phyloP scores from a whole-genome alignment of 1,140 invertebrate genomes.

The Aphelinus certus region DNA sequence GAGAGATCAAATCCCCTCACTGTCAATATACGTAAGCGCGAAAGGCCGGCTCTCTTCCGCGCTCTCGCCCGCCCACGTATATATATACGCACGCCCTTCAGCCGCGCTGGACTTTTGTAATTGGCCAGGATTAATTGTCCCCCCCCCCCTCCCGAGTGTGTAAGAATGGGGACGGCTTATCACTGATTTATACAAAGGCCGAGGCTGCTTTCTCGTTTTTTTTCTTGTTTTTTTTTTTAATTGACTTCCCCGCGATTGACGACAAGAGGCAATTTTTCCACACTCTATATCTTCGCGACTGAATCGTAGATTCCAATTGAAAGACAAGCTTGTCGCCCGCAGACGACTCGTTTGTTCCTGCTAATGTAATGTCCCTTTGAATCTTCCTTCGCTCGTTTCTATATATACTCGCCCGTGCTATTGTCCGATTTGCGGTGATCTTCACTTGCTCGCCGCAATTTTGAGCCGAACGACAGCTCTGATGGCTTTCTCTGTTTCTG shows the following conservation, averaged over 20 bases:
- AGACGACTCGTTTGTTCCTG: slow-evolving; percentile 42
- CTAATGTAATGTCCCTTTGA: slow-evolving; percentile 33
- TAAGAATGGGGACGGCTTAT: slow-evolving; percentile 10
- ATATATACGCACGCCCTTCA: not conserved
- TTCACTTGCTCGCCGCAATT: too few relatives aligned
- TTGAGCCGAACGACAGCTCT: too few relatives aligned
- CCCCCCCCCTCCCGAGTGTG: not conserved
- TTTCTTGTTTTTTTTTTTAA: slow-evolving; percentile 53
- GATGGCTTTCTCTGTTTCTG: too few relatives aligned
- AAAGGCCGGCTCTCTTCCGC: too few relatives aligned
- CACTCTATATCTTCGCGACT: slow-evolving; percentile 48
- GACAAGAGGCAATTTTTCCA: slow-evolving; percentile 47
- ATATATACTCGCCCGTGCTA: not conserved
- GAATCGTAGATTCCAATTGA: slow-evolving; percentile 52
- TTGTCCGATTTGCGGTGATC: not conserved
- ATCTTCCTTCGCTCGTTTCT: not conserved
- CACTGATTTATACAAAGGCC: slow-evolving; percentile 15
- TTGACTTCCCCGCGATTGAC: slow-evolving; percentile 19
- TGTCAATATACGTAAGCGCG: slow-evolving; percentile 2
- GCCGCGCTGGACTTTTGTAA: slow-evolving; percentile 16
- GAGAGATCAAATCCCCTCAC: not conserved
- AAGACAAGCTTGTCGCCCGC: slow-evolving; percentile 52
- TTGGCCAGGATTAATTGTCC: slow-evolving; percentile 23
- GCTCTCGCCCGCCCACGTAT: too few relatives aligned
- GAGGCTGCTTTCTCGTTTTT: not conserved